phyloP scores from a whole-genome alignment of 1,140 invertebrate genomes.

The Drosophila baimaii region DNA sequence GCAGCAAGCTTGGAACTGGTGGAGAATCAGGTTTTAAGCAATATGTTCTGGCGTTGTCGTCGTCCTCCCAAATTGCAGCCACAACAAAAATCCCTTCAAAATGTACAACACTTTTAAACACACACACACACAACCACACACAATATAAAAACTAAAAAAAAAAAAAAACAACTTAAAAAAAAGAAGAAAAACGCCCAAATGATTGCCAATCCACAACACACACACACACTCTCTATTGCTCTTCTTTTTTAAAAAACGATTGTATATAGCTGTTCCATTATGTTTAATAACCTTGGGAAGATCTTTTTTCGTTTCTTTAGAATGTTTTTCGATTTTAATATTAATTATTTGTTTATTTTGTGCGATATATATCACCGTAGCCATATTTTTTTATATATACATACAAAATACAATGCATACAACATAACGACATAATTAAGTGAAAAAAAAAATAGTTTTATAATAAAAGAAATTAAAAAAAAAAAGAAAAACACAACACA shows the following conservation, averaged over 20 bases:
- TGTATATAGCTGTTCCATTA: constrained; percentile 66
- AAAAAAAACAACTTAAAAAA: constrained; percentile 17
- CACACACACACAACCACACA: constrained; percentile 7
- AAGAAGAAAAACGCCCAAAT: constrained; percentile 42
- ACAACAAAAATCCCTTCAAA: constrained; percentile 39
- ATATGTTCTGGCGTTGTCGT: constrained; percentile 74
- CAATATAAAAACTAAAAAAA: constrained; percentile 23
- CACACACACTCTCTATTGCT: constrained; percentile 35
- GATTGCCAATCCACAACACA: constrained; percentile 46
- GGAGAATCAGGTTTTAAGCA: constrained; percentile 78
- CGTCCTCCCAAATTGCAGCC: constrained; percentile 54
- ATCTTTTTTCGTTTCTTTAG: constrained; percentile 44
- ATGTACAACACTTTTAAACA: constrained; percentile 48
- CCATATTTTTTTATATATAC: constrained; percentile 72
- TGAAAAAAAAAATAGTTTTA: constrained; percentile 70
- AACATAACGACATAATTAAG: constrained; percentile 74
- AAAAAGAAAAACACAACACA: constrained; percentile 38
- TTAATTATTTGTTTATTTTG: constrained; percentile 56
- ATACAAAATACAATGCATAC: constrained; percentile 58
- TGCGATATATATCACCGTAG: constrained; percentile 69
- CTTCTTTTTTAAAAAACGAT: constrained; percentile 51
- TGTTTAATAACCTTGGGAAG: constrained; percentile 44
- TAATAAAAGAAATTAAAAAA: constrained; percentile 56
- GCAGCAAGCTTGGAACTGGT: constrained; percentile 66
- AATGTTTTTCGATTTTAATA: constrained; percentile 42